These are phyloP conservation scores for Babylonia areolata DNA, from an alignment of 1,140 invertebrate genomes.

Conservation along the genomic window DNA sequence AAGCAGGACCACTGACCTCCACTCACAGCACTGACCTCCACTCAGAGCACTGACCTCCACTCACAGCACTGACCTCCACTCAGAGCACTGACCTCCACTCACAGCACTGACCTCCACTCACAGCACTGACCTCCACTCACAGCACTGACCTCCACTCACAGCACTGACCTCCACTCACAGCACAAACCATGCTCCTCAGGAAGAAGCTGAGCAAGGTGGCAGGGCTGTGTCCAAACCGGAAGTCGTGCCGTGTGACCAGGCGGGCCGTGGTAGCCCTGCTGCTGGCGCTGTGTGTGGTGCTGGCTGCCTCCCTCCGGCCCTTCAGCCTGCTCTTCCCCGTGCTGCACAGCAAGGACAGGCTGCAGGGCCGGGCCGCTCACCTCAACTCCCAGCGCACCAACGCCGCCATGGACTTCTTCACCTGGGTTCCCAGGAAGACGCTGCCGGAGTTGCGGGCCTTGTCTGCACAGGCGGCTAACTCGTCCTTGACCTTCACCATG, in stretches of 20 bases:
- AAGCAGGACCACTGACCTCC: too few relatives aligned
- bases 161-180: too few relatives aligned
- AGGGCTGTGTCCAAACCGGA: background rate
- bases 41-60: too few relatives aligned
- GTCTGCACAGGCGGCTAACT: background rate
- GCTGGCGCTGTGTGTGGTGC: background rate
- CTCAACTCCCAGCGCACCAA: background rate
- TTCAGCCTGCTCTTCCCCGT: constrained; percentile 4
- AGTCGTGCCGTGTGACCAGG: background rate
- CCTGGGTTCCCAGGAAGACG: background rate
- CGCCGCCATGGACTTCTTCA: background rate
- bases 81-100: too few relatives aligned
- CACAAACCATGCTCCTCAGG: background rate
- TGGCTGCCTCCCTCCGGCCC: background rate
- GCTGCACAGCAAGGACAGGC: background rate
- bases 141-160: too few relatives aligned
- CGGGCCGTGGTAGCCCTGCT: background rate
- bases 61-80: too few relatives aligned
- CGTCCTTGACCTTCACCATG: constrained; percentile 6
- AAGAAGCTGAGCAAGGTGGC: background rate
- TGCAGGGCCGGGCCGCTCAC: background rate
- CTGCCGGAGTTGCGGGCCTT: background rate
- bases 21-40: too few relatives aligned
- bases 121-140: too few relatives aligned
- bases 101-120: too few relatives aligned